Conservation (phyloP, 2,797 vertebrate genomes). For the Ctenosaura bakeri region DNA sequence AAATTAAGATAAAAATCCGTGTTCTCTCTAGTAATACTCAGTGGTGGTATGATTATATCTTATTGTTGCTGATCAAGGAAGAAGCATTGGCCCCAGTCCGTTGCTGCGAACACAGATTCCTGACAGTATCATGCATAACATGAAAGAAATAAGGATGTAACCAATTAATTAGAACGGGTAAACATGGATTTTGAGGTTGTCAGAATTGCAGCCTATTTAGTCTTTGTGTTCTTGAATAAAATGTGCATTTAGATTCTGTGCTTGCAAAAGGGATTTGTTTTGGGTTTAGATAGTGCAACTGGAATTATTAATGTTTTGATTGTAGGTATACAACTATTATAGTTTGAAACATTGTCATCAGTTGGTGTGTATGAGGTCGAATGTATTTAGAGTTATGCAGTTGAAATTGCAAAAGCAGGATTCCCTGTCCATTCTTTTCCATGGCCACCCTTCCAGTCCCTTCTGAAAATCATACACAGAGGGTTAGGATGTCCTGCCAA, state of each 20-base stretch:
- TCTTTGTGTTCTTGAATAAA: not conserved
- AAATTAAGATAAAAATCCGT: not conserved
- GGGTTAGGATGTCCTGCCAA: not conserved
- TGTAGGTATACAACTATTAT: too few relatives aligned
- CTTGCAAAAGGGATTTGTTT: not conserved
- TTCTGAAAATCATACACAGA: not conserved
- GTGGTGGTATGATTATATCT: not conserved
- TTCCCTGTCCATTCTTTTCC: not conserved
- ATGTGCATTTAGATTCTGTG: not conserved
- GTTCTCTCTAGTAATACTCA: not conserved
- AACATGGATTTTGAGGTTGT: not conserved
- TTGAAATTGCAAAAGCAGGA: not conserved
- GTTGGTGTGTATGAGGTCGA: not conserved
- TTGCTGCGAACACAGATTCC: not conserved
- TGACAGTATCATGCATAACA: not conserved
- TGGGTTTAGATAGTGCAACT: not conserved
- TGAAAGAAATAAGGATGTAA: not conserved
- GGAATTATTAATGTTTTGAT: not conserved
- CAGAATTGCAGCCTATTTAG: not conserved
- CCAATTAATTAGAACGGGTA: not conserved
- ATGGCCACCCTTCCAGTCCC: not conserved
- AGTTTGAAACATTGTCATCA: not conserved
- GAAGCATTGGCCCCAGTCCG: not conserved
- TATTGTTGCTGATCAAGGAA: conserved; percentile 1
- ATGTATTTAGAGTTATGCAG: not conserved